phyloP scores from a whole-genome alignment of 1,140 invertebrate species.

The Drosophila sp. region DNA sequence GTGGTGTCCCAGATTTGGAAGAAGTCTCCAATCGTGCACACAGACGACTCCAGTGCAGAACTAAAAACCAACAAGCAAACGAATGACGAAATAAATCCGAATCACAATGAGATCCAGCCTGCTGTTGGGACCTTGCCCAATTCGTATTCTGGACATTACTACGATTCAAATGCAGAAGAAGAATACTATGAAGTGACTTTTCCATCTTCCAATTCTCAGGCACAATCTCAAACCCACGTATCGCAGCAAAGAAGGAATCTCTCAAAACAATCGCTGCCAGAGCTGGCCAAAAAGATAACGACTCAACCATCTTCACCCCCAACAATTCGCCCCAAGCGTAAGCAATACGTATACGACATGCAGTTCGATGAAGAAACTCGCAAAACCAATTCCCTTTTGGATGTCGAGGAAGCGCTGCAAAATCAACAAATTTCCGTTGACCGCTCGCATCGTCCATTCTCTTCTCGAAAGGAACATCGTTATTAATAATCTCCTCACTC shows the following conservation, averaged over 20 bases:
- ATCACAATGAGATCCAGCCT: neutral
- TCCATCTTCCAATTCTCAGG: neutral
- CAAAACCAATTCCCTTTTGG: conserved; percentile 8
- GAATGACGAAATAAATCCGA: neutral
- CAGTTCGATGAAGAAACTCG: neutral
- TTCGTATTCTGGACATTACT: neutral
- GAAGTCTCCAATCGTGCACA: neutral
- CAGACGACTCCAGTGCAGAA: neutral
- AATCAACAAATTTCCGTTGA: conserved; percentile 6
- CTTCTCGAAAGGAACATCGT: neutral
- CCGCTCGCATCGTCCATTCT: neutral
- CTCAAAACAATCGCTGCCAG: conserved; percentile 3
- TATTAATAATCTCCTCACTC: neutral
- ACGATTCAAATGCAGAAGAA: neutral
- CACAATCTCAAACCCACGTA: neutral
- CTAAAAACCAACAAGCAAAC: neutral
- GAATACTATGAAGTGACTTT: neutral
- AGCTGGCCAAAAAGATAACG: conserved; percentile 25
- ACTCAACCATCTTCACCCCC: neutral
- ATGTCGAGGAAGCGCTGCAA: conserved; percentile 42
- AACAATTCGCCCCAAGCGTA: neutral
- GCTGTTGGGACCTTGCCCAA: neutral
- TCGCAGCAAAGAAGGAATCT: neutral
- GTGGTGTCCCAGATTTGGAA: conserved; percentile 25
- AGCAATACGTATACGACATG: neutral